Conservation (phyloP, 2,113 vertebrate species). For the Ceyx melanurus region DNA sequence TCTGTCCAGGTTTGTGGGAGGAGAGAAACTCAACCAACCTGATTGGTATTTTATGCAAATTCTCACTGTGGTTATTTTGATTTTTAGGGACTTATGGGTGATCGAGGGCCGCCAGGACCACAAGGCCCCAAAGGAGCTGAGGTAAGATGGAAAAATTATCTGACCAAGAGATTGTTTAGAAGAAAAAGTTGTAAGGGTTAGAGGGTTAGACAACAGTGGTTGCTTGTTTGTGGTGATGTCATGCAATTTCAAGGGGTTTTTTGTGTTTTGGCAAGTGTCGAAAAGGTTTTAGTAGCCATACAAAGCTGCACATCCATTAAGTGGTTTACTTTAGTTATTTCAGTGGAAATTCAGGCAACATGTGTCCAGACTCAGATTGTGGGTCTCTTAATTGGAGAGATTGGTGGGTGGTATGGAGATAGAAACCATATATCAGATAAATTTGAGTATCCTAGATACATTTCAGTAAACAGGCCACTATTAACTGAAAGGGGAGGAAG, state of each 20-base stretch:
- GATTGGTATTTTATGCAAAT: background rate
- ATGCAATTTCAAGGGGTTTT: background rate
- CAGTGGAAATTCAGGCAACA: background rate
- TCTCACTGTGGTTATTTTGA: slow-evolving; percentile 16
- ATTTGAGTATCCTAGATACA: background rate
- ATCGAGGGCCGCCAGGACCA: slow-evolving; percentile 85
- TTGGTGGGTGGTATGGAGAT: background rate
- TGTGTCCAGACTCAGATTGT: background rate
- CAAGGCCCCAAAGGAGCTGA: slow-evolving; percentile 88
- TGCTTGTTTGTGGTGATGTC: background rate
- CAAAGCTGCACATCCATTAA: background rate
- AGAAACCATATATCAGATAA: background rate
- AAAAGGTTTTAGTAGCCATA: background rate
- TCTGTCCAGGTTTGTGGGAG: background rate
- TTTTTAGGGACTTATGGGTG: slow-evolving; percentile 87
- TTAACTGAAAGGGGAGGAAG: background rate
- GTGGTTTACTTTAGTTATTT: slow-evolving; percentile 24
- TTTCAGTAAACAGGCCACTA: background rate
- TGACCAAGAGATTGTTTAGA: background rate
- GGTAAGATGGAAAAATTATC: slow-evolving; percentile 75
- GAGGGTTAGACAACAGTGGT: background rate
- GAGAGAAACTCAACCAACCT: background rate
- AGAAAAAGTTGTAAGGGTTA: background rate
- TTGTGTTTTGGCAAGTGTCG: background rate
- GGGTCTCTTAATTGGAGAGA: background rate